Evolutionary conservation across 2,888 invertebrate species (phyloP), one percentile per base, ranked within the genome.

Genomic region (Elysia crispata): DNA sequence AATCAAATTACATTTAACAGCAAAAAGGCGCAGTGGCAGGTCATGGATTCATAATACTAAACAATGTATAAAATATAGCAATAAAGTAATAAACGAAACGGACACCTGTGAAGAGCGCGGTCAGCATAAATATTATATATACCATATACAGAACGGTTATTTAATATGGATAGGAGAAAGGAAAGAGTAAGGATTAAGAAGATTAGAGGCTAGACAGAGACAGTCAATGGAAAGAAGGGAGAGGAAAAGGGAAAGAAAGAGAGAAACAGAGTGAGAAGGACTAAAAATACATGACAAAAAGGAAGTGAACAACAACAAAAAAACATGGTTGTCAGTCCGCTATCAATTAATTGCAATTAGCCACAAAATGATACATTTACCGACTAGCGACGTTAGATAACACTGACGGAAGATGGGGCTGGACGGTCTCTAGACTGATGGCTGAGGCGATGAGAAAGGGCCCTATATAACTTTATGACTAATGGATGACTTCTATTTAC

Each of bases 161-260:
- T 30, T 28, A 75, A 60, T 33, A 31, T 31, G 60, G 33, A 62
- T 60, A 49, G 62, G 60, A 75, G 75, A 33, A 23, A 18, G 31
- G 30, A 60, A 33, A 31, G 60, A 69, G 30, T 11, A 31, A 1
- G 60, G 11, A 23, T 31, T 72, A 25, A 64, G 57, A 30, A 41
- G 62, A 67, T 57, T 57, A 28, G 79, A 28, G 23, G 33, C 20
- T 15, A 49, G 72, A 72, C 18, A 30, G 41, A 72, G 41, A 41
- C 18, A 49, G 50, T 23, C 18, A 30, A 49, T 23, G 72, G 25
- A 49, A 30, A 20, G 49, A 49, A 49, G 41, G 49, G 41, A 41
- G 18, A 72, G 41, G 49, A 54, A 73, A 25, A 50, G 50, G 50
- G 73, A 73, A 23, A 54, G 57, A 54, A 8, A 13, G 31, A 54